Evolutionary conservation across 2,797 vertebrate genomes (phyloP), one percentile per base, ranked within the genome.

Genomic region (Carduelis carduelis): DNA sequence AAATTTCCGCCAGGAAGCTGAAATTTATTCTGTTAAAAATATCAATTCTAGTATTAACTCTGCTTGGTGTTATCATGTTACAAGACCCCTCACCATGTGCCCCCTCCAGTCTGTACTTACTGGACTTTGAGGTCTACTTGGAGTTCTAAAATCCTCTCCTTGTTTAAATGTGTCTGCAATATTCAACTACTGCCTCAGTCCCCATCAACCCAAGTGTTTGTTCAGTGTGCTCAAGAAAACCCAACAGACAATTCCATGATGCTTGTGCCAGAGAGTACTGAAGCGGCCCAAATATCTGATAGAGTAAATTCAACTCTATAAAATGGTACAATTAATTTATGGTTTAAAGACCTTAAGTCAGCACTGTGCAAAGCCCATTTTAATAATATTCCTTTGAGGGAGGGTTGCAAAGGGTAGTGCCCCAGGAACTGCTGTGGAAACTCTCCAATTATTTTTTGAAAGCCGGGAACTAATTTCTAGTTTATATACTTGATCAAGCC

Each of bases 201-300:
- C 44, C 17, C 34, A 49, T 9, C 0, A 1, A 52, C 27, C 18
- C 2, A 2, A 87, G 41, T 0, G 0, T 77, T 79, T 70, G 43
- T 43, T 72, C 6, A 1, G n/a, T 63, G 60, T 47, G 12, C 24
- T 65, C 35, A 32, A 80, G 65, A 23, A 88, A 72, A 80, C 19
- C 12, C 1, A 7, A 49, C 22, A 65, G 55, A 57, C 26, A 53
- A 24, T 61, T 72, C 27, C 55, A 30, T 24, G 16, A 66, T 56
- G 34, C 12, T 55, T 69, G 47, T 9, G 12, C 15, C 74, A 90
- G 61, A 83, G 39, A 81, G 39, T n/a, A 70, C 30, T 64, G 30
- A 83, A 81, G 23, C 82, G 55, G 12, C 41, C 26, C 23, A 85
- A 95, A 59, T 59, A 77, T 12, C 24, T 65, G 47, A 78, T 28